phyloP scores from a whole-genome alignment of 2,797 vertebrate genomes.

The Columba guinea region DNA sequence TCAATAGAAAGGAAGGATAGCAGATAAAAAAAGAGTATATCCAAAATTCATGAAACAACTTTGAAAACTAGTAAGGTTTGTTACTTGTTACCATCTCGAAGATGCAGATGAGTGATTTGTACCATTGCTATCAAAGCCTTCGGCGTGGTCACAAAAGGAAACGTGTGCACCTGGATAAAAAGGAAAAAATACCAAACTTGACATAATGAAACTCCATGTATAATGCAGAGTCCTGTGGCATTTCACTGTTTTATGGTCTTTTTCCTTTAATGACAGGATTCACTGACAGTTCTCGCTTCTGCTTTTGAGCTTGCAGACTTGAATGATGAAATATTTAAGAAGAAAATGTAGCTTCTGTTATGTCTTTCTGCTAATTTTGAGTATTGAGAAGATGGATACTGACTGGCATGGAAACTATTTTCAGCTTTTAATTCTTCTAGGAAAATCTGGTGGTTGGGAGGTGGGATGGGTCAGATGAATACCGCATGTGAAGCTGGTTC shows the following conservation, averaged over 20 bases:
- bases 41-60: background rate
- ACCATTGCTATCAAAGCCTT: background rate
- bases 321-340: constrained; percentile 6
- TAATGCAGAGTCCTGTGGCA: background rate
- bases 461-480: background rate
- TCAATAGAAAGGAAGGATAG: background rate
- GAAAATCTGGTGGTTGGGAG: background rate
- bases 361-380: background rate
- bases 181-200: background rate
- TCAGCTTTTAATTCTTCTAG: background rate
- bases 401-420: background rate
- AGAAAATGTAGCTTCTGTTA: background rate
- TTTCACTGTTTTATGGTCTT: background rate
- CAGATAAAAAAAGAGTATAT: background rate
- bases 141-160: background rate
- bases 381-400: background rate
- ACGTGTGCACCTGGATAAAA: background rate
- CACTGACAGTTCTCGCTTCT: background rate
- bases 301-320: background rate
- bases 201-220: background rate
- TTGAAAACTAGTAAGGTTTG: background rate
- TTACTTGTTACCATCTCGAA: background rate
- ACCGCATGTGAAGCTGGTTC: background rate
- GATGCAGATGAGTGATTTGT: background rate
- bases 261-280: background rate